Percentiles rank a stretch among this genome's conserved stretches.
Conservation (phyloP, 2,888 invertebrate genomes). For the Mesorhabditis spiculigera region DNA sequence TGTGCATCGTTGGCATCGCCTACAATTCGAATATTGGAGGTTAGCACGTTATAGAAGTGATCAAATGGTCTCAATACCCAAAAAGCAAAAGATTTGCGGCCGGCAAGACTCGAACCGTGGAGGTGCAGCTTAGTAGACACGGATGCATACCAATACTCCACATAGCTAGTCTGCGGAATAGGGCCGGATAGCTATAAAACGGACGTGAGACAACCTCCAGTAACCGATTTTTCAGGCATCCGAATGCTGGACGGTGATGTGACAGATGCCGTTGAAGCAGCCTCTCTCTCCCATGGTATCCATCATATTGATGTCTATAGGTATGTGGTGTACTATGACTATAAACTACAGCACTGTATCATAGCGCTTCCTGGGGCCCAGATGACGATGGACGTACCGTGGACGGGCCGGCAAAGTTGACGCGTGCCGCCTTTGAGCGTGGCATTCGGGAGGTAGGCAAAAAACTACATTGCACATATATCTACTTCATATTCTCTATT, state of each 20-base stretch:
- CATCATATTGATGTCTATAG: slow-evolving; percentile 93
- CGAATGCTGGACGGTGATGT: slow-evolving; percentile 75
- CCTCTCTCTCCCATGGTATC: slow-evolving; percentile 82
- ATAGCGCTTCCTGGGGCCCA: slow-evolving; percentile 38
- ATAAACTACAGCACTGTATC: not conserved
- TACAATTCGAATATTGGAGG: slow-evolving; percentile 84
- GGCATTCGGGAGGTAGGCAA: slow-evolving; percentile 79
- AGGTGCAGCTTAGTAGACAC: no score
- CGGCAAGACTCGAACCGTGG: no score
- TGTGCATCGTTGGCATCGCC: slow-evolving; percentile 94
- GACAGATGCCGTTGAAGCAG: slow-evolving; percentile 95
- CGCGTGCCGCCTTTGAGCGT: slow-evolving; percentile 88
- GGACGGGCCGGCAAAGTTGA: slow-evolving; percentile 85
- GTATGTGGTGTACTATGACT: slow-evolving; percentile 10
- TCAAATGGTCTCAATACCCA: no score
- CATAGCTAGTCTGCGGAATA: no score
- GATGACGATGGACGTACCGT: slow-evolving; percentile 93
- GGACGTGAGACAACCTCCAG: no score
- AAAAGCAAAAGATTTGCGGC: no score
- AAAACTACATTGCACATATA: no score
- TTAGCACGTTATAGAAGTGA: not conserved
- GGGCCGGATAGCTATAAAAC: no score
- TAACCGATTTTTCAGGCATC: slow-evolving; percentile 32
- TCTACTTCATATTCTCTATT: no score
- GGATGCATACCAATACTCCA: no score